Base-by-base conservation (phyloP, 1,140 invertebrate species). In the Polypedilum vanderplanki region DNA sequence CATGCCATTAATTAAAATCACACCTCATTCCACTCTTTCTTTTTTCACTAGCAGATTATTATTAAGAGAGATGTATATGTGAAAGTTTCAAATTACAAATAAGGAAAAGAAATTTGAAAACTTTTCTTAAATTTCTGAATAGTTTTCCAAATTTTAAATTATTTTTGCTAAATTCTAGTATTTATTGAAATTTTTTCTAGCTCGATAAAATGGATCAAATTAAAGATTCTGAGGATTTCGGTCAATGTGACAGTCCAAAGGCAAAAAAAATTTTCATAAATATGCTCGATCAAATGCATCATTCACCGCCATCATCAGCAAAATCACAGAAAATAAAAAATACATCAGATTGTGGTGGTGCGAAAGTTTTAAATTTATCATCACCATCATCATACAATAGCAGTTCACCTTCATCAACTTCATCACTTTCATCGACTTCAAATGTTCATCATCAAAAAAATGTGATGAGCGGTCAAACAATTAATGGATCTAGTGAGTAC, bases 401-500 rank as follows among this genome's bases (percentile, higher is more conserved):
- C 46, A 57, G 46, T 15, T 70, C 65, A 12, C 65, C 65, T 5
- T 70, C 65, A 70, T 70, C 65, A 10, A 70, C 65, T 3, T 70
- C 65, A 8, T 70, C 65, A 22, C 17, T 70, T 3, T 70, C 65
- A 18, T 70, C 65, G 5, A 70, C 65, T 4, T 70, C 65, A 7
- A 70, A 70, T 70, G 65, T 70, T 18, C 65, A 70, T n/a, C 65
- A 70, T 20, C 65, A 70, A 17, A 70, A 70, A 70, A 18, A 70
- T 20, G 17, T 17, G 17, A 70, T 70, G 17, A 70, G 20, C 20
- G 65, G 17, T 18, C 65, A 70, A 20, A 20, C 65, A 70, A 81
- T 89, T n/a, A 89, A 92, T 83, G 90, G 91, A 84, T 90, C 90
- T 81, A 91, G 91, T 92, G 86, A 86, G 88, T 88, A 87, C 78